These are phyloP conservation scores for Sinella curviseta DNA, from an alignment of 1,140 invertebrate species.

Conservation along the genomic window DNA sequence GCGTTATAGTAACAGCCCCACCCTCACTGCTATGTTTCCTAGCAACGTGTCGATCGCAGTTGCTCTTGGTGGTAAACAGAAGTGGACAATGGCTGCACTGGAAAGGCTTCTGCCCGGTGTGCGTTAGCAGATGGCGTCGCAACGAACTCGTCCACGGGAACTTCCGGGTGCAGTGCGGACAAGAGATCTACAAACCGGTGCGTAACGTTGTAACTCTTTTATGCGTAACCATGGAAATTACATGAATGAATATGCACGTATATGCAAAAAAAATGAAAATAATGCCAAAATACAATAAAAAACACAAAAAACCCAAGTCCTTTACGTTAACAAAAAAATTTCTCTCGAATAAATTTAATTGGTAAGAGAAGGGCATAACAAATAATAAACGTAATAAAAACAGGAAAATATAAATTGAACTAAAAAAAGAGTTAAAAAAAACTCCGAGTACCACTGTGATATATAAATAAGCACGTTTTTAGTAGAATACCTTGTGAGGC, in stretches of 20 bases:
- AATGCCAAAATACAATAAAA: too few relatives aligned
- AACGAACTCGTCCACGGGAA: conserved; percentile 96
- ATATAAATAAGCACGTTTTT: conserved; percentile 9
- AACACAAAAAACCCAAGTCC: too few relatives aligned
- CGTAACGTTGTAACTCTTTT: too few relatives aligned
- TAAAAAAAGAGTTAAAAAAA: neutral
- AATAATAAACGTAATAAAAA: conserved; percentile 21
- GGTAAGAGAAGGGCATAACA: neutral
- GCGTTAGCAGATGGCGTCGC: conserved; percentile 68
- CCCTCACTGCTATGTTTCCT: conserved; percentile 74
- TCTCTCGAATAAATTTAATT: neutral
- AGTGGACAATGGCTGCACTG: conserved; percentile 88
- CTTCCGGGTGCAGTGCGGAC: conserved; percentile 85
- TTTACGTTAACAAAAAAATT: too few relatives aligned
- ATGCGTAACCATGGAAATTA: neutral
- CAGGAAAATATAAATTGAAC: neutral
- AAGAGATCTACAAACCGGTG: conserved; percentile 61
- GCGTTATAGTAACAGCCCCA: conserved; percentile 55
- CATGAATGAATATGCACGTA: neutral
- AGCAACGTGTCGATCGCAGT: conserved; percentile 89
- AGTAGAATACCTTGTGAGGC: conserved; percentile 72
- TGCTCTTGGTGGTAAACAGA: conserved; percentile 94
- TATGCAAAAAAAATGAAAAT: too few relatives aligned
- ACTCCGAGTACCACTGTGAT: neutral
- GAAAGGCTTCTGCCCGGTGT: conserved; percentile 94